Evolutionary conservation across 2,113 vertebrate genomes (phyloP).

Genomic region (Toxotes jaculatrix): DNA sequence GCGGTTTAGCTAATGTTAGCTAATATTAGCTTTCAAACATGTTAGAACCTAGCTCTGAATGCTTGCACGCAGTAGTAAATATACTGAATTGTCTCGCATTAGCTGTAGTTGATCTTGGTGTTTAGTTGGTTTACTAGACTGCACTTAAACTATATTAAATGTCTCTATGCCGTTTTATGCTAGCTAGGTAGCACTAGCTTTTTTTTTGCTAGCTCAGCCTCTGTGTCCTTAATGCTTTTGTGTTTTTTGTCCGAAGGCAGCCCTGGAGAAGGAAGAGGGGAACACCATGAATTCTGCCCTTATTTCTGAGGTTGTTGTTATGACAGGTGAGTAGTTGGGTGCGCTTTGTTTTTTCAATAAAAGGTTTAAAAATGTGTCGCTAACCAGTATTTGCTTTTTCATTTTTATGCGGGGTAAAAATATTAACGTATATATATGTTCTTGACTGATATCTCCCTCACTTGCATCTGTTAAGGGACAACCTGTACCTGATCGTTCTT

Average conservation of each 20-base stretch:
- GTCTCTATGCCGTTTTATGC: too few relatives aligned
- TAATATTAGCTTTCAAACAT: not conserved
- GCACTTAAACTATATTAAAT: too few relatives aligned
- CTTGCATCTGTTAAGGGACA: too few relatives aligned
- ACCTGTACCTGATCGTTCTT: too few relatives aligned
- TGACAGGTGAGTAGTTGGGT: not conserved
- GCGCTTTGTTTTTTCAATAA: too few relatives aligned
- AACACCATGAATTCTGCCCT: not conserved
- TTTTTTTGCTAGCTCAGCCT: not conserved
- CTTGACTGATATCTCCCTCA: not conserved
- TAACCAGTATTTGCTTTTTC: not conserved
- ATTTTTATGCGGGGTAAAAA: not conserved
- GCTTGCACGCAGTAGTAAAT: too few relatives aligned
- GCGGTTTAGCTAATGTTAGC: not conserved
- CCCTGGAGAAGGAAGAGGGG: not conserved
- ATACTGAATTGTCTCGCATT: too few relatives aligned
- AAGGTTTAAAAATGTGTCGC: too few relatives aligned
- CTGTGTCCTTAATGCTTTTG: not conserved
- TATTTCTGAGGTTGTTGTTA: not conserved
- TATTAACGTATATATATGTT: not conserved
- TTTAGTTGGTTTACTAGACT: too few relatives aligned
- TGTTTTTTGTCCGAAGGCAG: not conserved
- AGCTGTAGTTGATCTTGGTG: too few relatives aligned
- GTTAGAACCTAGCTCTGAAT: too few relatives aligned
- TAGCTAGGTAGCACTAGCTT: not conserved